phyloP scores from a whole-genome alignment of 2,888 invertebrate species.

The Philaethria dido region DNA sequence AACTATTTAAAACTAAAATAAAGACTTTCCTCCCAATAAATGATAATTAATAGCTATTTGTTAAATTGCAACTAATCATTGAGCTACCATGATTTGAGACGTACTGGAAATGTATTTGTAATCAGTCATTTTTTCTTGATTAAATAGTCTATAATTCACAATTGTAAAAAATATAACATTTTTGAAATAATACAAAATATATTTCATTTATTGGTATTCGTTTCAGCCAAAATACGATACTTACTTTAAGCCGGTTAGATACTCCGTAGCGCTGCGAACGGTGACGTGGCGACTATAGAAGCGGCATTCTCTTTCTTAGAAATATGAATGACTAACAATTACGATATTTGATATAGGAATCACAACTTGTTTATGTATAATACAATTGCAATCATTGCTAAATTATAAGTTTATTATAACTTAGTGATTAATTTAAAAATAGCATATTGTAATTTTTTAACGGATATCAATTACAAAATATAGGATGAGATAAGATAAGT shows the following conservation, averaged over 20 bases:
- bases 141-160: neutral
- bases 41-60: no score
- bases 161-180: neutral
- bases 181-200: neutral
- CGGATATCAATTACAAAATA: conserved; percentile 12
- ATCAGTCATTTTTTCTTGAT: neutral
- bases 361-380: conserved; percentile 31
- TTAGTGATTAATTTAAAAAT: neutral
- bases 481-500: conserved; percentile 1
- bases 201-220: neutral
- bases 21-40: no score
- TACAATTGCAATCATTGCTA: neutral
- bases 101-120: neutral
- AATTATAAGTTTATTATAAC: neutral
- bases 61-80: no score
- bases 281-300: conserved; percentile 39
- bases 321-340: conserved; percentile 59
- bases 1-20: no score
- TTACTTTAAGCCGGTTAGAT: conserved; percentile 19
- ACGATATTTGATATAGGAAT: conserved; percentile 36
- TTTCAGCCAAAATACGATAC: conserved; percentile 10
- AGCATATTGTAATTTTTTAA: neutral
- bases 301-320: conserved; percentile 57
- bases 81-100: neutral
- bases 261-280: conserved; percentile 21